Base-by-base conservation (phyloP, 2,113 vertebrate genomes). In the Austrofundulus limnaeus region DNA sequence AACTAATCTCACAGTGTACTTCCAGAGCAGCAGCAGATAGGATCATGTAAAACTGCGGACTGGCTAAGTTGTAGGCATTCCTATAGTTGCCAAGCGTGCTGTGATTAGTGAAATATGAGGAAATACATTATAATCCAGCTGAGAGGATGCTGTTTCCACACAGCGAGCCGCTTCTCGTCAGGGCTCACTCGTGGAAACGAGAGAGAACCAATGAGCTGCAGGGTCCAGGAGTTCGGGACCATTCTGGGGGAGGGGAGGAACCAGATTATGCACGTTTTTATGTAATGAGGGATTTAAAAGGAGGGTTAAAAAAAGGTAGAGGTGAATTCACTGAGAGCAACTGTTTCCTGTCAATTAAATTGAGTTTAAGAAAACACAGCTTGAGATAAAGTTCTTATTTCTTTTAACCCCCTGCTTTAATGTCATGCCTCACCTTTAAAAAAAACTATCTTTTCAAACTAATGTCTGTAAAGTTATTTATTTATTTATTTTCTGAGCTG, bases 191-290 rank as follows among this genome's bases (percentile, higher is more conserved):
- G 69, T 52, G 48, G 67, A 85, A 65, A 80, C 54, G 37, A 17
- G 71, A 76, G 61, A 52, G 58, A 52, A 61, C 43, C 67, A 19
- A 21, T 17, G 1, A 25, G 71, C 55, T 60, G 42, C 58, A 58
- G 77, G 77, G 67, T 75, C 66, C 74, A 69, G 71, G 51, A 77
- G 37, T 56, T 24, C 19, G 82, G 55, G 70, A 54, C 67, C 55
- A 67, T 25, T 17, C 69, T 61, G 70, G 81, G 84, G 80, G 81
- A 78, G 66, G 74, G 80, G 66, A 75, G 42, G 48, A 20, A 52
- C 56, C 52, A 85, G 84, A 87, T 90, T 90, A 90, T 82, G 75
- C 75, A 67, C 81, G 75, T 83, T 87, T 88, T 90, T 89, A 87
- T 86, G 78, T 89, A 87, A 88, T 88, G 84, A 85, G 65, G 48